phyloP scores from a whole-genome alignment of 2,888 invertebrate genomes.

The Polyploca ridens region DNA sequence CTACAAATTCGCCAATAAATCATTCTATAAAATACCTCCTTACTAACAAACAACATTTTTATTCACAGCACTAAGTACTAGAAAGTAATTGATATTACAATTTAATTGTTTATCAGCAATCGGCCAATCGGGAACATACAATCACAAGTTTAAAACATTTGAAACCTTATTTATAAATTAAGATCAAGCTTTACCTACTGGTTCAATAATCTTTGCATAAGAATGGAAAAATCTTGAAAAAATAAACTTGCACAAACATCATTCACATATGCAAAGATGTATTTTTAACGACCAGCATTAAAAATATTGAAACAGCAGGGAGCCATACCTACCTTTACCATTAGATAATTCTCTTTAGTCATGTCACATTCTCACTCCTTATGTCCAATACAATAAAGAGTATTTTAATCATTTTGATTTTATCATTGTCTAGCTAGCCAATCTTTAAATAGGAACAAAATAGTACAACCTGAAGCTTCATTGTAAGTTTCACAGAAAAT shows the following conservation, averaged over 20 bases:
- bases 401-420: not conserved
- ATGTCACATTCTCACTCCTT: not conserved
- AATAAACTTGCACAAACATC: constrained; percentile 11
- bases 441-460: not conserved
- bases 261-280: constrained; percentile 9
- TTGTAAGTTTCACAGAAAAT: not conserved
- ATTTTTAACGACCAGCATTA: constrained; percentile 52
- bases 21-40: constrained; percentile 44
- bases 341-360: not conserved
- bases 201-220: constrained; percentile 3
- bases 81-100: constrained; percentile 42
- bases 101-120: constrained; percentile 54
- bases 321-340: constrained; percentile 31
- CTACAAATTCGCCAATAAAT: constrained; percentile 18
- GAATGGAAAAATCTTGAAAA: not conserved
- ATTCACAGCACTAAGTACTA: constrained; percentile 40
- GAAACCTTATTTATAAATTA: constrained; percentile 13
- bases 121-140: constrained; percentile 38
- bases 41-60: constrained; percentile 54
- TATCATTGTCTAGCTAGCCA: not conserved
- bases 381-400: not conserved
- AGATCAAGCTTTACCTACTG: not conserved
- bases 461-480: not conserved
- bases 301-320: constrained; percentile 34
- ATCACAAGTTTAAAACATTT: constrained; percentile 27